Conservation (phyloP, 2,888 invertebrate genomes). For the Odontomyia ornata region DNA sequence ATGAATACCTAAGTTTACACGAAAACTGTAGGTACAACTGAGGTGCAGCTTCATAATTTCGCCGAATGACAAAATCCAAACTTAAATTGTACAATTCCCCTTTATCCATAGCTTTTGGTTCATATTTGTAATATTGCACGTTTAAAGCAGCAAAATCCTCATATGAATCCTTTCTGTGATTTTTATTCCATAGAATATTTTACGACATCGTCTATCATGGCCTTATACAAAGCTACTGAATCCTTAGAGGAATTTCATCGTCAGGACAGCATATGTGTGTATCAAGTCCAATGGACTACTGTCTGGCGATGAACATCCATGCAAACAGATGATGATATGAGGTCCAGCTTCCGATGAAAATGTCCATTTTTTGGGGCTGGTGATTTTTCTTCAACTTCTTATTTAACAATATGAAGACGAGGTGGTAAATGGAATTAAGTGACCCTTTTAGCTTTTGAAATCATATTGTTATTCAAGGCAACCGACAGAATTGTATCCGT, state of each 20-base stretch:
- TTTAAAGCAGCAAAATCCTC: not conserved
- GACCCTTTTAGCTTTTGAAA: constrained; percentile 39
- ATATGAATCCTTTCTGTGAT: constrained; percentile 37
- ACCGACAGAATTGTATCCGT: not conserved
- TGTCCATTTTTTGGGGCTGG: not conserved
- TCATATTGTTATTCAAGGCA: constrained; percentile 30
- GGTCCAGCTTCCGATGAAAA: not conserved
- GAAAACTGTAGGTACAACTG: too few species aligned
- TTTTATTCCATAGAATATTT: constrained; percentile 33
- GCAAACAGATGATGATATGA: not conserved
- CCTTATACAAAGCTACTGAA: not conserved
- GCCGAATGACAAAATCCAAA: too few species aligned
- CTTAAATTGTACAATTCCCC: too few species aligned
- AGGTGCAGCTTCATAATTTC: too few species aligned
- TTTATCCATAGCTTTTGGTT: constrained; percentile 8
- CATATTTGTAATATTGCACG: not conserved
- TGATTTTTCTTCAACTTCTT: constrained; percentile 29
- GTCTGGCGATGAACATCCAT: not conserved
- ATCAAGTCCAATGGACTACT: constrained; percentile 1
- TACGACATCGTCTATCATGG: constrained; percentile 10
- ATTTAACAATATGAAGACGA: constrained; percentile 45
- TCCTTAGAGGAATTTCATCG: not conserved
- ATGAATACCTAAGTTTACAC: too few species aligned
- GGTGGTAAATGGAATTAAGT: constrained; percentile 44
- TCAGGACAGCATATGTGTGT: constrained; percentile 27